Conservation (phyloP, 1,140 invertebrate genomes). For the Zophobas morio region DNA sequence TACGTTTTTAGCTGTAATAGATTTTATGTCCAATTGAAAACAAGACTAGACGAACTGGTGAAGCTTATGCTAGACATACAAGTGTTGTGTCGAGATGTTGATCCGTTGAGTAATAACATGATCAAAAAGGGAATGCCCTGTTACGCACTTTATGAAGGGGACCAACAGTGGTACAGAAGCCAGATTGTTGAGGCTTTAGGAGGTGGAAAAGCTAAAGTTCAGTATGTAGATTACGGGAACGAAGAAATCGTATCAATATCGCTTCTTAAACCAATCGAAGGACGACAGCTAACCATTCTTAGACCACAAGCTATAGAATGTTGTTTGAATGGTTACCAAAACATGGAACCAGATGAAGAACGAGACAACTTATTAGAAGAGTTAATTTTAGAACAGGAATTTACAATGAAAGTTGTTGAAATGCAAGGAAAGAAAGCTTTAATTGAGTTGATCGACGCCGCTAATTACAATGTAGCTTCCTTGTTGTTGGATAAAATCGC, state of each 20-base stretch:
- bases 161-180: slow-evolving; percentile 82
- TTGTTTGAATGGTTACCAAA: slow-evolving; percentile 73
- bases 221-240: slow-evolving; percentile 88
- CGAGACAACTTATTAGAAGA: slow-evolving; percentile 68
- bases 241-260: slow-evolving; percentile 75
- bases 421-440: slow-evolving; percentile 68
- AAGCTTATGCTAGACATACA: slow-evolving; percentile 72
- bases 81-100: slow-evolving; percentile 54
- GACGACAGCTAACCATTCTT: slow-evolving; percentile 74
- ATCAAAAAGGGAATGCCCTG: slow-evolving; percentile 76
- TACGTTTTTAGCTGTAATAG: slow-evolving; percentile 79
- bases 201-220: slow-evolving; percentile 70
- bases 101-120: slow-evolving; percentile 66
- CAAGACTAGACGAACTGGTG: slow-evolving; percentile 72
- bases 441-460: slow-evolving; percentile 71
- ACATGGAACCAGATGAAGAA: slow-evolving; percentile 63
- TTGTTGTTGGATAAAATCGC: slow-evolving; percentile 64
- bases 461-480: slow-evolving; percentile 62
- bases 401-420: slow-evolving; percentile 73
- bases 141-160: slow-evolving; percentile 80
- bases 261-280: slow-evolving; percentile 75
- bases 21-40: slow-evolving; percentile 80
- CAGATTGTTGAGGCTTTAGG: slow-evolving; percentile 70
- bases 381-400: slow-evolving; percentile 68
- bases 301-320: slow-evolving; percentile 85